These are phyloP conservation scores for Nothoprocta perdicaria DNA, from an alignment of 2,113 vertebrate genomes.

Conservation along the genomic window DNA sequence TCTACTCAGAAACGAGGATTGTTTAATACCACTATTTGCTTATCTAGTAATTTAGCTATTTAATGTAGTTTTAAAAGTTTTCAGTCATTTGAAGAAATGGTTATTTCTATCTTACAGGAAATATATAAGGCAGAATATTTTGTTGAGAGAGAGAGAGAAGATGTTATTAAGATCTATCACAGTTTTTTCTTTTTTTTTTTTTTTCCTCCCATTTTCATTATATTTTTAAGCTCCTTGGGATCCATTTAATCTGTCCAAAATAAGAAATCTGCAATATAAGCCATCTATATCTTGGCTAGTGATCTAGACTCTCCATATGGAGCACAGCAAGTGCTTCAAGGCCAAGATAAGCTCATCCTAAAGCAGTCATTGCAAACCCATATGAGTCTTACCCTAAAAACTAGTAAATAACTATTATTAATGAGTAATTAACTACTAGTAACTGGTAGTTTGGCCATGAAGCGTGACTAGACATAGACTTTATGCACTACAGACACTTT, in stretches of 20 bases:
- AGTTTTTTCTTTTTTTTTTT: fast-evolving
- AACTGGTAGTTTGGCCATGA: not conserved
- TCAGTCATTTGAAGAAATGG: fast-evolving
- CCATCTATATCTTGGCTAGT: not conserved
- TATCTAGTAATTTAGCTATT: not conserved
- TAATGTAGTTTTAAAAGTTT: not conserved
- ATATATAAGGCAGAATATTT: fast-evolving
- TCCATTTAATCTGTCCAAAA: not conserved
- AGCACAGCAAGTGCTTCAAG: not conserved
- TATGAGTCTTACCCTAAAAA: not conserved
- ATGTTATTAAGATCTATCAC: not conserved
- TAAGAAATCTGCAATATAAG: not conserved
- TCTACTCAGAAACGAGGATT: fast-evolving
- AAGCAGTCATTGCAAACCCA: not conserved
- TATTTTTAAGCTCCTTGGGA: fast-evolving
- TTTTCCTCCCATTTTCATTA: not conserved
- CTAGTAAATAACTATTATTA: no score
- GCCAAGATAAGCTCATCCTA: not conserved
- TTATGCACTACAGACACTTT: not conserved
- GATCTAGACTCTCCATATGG: no score
- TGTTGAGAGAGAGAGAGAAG: no score
- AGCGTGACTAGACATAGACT: not conserved
- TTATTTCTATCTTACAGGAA: fast-evolving
- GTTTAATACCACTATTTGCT: not conserved
- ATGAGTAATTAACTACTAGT: no score